phyloP scores from a whole-genome alignment of 1,140 invertebrate genomes.

The Drosophila yakuba region DNA sequence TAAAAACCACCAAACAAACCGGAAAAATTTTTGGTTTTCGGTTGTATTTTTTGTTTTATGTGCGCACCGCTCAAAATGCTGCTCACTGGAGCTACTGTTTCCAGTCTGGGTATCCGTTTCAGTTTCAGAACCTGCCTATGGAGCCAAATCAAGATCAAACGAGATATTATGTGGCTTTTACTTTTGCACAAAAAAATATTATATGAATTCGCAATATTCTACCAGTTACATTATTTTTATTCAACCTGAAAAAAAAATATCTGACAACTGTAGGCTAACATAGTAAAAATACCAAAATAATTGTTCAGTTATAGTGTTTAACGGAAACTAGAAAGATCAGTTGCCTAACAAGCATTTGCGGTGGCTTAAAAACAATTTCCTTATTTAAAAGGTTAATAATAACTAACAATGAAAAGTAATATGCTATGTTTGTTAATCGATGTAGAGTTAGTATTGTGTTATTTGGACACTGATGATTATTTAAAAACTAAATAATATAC shows the following conservation, averaged over 20 bases:
- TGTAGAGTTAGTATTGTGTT: not conserved
- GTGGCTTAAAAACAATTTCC: not conserved
- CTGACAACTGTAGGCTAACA: too few species aligned
- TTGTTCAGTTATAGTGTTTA: too few species aligned
- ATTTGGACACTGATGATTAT: not conserved
- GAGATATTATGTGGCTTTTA: conserved; percentile 41
- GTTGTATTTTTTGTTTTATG: conserved; percentile 14
- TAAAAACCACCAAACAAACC: conserved; percentile 73
- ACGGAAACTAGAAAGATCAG: not conserved
- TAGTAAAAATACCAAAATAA: too few species aligned
- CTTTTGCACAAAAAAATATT: conserved; percentile 16
- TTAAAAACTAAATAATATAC: not conserved
- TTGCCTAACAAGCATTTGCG: not conserved
- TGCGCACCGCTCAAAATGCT: conserved; percentile 44
- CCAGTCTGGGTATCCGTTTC: conserved; percentile 17
- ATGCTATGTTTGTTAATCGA: not conserved
- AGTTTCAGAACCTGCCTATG: conserved; percentile 43
- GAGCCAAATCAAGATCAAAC: conserved; percentile 44
- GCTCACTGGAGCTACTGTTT: conserved; percentile 44
- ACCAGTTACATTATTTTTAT: too few species aligned
- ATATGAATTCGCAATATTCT: too few species aligned
- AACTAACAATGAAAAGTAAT: too few species aligned
- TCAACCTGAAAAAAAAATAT: too few species aligned
- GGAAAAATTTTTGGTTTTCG: conserved; percentile 48
- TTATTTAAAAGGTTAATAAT: too few species aligned